Conservation (phyloP, 1,140 invertebrate species). For the Danaus melanippus region DNA sequence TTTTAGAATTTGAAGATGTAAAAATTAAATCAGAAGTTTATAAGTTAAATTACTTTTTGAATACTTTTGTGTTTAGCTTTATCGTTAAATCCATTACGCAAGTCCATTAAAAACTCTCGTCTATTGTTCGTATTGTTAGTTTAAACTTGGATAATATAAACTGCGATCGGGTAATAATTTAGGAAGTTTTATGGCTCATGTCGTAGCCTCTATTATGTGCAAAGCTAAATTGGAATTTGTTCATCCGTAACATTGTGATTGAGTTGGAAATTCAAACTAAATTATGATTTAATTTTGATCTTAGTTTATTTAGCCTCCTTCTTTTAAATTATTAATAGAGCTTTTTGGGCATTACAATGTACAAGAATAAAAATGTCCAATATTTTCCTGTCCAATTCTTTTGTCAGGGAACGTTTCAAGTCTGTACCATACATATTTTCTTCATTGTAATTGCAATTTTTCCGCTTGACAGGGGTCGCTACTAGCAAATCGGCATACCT, state of each 20-base stretch:
- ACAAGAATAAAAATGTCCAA: too few relatives aligned
- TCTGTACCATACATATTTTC: slow-evolving; percentile 16
- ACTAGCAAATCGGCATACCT: slow-evolving; percentile 44
- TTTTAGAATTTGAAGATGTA: neutral
- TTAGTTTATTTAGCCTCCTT: too few relatives aligned
- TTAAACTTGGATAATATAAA: slow-evolving; percentile 24
- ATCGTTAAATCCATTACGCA: slow-evolving; percentile 12
- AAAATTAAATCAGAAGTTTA: slow-evolving; percentile 11
- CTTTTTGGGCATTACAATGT: too few relatives aligned
- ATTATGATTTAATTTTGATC: too few relatives aligned
- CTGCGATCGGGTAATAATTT: slow-evolving; percentile 25
- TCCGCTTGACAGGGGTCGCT: slow-evolving; percentile 35
- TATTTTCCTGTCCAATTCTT: too few relatives aligned
- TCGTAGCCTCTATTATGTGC: slow-evolving; percentile 24
- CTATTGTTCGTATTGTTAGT: slow-evolving; percentile 21
- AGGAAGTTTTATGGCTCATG: slow-evolving; percentile 26
- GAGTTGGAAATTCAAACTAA: slow-evolving; percentile 19
- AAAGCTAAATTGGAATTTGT: slow-evolving; percentile 24
- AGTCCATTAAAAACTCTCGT: slow-evolving; percentile 16
- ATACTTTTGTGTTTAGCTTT: slow-evolving; percentile 12
- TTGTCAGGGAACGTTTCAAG: neutral
- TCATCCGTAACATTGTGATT: slow-evolving; percentile 24
- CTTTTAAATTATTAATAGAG: too few relatives aligned
- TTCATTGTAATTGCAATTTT: slow-evolving; percentile 34
- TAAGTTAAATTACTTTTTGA: slow-evolving; percentile 17